These are phyloP conservation scores for Orthonyx spaldingii DNA, from an alignment of 2,113 vertebrate species.

Conservation along the genomic window DNA sequence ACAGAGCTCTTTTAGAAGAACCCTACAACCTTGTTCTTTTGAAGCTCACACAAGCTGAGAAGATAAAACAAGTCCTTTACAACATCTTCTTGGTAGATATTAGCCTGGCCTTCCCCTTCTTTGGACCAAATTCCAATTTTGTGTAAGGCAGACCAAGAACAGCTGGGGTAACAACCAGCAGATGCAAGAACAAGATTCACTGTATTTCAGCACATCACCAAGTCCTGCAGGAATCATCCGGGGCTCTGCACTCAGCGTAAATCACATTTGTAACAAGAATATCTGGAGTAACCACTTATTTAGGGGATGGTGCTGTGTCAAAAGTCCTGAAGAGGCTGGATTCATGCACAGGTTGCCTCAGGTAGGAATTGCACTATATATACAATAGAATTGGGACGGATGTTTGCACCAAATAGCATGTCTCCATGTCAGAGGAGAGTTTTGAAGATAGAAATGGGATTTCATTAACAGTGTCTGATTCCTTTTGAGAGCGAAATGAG, in stretches of 20 bases:
- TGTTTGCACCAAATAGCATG: background rate
- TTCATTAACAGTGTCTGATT: background rate
- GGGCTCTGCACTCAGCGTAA: background rate
- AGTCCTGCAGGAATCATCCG: background rate
- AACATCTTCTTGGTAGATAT: background rate
- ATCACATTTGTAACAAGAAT: background rate
- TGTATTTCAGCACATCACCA: background rate
- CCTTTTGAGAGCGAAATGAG: background rate
- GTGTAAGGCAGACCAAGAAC: background rate
- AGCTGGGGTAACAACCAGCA: background rate
- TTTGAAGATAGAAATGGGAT: background rate
- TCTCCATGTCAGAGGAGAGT: background rate
- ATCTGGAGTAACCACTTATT: background rate
- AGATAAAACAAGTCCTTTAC: background rate
- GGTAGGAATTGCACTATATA: background rate
- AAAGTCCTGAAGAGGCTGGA: background rate
- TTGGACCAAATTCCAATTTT: background rate
- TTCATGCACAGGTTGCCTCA: background rate
- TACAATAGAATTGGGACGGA: background rate
- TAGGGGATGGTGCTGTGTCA: background rate
- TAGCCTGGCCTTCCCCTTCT: background rate
- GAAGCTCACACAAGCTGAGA: background rate
- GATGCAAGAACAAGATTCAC: background rate
- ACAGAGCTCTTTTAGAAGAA: background rate
- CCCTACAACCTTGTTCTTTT: background rate